These are phyloP conservation scores for Drosophila putrida DNA, from an alignment of 2,888 invertebrate genomes.

Conservation along the genomic window DNA sequence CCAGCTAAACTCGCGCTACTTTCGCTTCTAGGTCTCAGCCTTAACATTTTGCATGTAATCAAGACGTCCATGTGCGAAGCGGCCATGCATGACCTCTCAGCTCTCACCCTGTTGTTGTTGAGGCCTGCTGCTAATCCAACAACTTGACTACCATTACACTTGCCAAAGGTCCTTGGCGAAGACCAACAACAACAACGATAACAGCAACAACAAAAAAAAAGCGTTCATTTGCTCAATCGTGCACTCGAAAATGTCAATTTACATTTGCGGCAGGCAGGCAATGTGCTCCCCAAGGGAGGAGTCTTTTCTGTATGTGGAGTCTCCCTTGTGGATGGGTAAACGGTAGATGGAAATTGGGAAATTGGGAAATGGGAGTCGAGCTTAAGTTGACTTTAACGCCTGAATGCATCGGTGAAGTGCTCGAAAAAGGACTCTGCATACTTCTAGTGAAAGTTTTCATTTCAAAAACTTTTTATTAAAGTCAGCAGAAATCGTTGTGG, in stretches of 20 bases:
- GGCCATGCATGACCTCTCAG: constrained; percentile 57
- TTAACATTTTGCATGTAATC: constrained; percentile 72
- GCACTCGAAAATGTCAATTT: constrained; percentile 81
- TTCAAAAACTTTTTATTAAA: constrained; percentile 68
- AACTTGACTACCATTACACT: constrained; percentile 73
- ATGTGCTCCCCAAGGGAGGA: constrained; percentile 31
- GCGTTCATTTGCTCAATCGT: constrained; percentile 79
- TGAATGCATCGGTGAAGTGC: constrained; percentile 66
- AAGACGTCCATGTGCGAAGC: constrained; percentile 57
- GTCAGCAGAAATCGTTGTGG: constrained; percentile 63
- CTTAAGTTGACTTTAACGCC: constrained; percentile 80
- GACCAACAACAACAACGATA: constrained; percentile 14
- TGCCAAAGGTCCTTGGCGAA: constrained; percentile 30
- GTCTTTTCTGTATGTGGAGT: constrained; percentile 3
- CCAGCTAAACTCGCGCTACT: constrained; percentile 24
- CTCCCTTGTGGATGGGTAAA: constrained; percentile 37
- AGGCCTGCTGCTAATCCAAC: constrained; percentile 69
- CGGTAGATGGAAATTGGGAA: constrained; percentile 19
- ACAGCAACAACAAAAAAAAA: no score
- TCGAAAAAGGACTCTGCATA: constrained; percentile 21
- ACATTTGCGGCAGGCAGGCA: constrained; percentile 69
- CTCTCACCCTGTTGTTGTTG: constrained; percentile 17
- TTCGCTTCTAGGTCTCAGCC: background rate
- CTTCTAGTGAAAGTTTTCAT: constrained; percentile 66
- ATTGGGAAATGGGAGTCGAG: constrained; percentile 44